Base-by-base conservation (phyloP, 2,888 invertebrate species). In the Protula sp. region DNA sequence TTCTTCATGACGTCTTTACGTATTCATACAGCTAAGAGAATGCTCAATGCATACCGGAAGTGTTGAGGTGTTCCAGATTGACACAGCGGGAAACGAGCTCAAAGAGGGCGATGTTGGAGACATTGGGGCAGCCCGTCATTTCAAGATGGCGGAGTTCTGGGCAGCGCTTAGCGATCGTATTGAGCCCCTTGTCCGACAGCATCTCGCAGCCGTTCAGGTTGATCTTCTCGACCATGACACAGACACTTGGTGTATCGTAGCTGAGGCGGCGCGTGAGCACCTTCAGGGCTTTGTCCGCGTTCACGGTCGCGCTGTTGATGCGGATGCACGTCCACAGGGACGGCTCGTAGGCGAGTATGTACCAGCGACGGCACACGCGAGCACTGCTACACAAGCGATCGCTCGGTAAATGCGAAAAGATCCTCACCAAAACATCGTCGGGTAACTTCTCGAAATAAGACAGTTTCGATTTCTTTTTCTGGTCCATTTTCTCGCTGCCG, bases 121-220 rank as follows among this genome's bases (percentile, higher is more conserved):
- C 85, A 62, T 86, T 86, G 55, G 85, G 84, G 67, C 90, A 89
- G 1, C 87, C 87, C 63, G 89, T 89, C 56, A 92, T 83, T 64
- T 91, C 90, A 57, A 93, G 82, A 73, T 90, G 89, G 3, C 90
- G 88, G 60, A 93, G 82, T 76, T 90, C 89, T 0, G 91, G 88
- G 81, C 92, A 92, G 52, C 89, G 85, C 50, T 89, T 85, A 0
- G 90, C 89, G 31, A 92, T 82, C 52, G 89, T 81, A 71, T 88
- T 86, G 14, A 92, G 84, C 22, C 91, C 91, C 61, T 87, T 87
- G 76, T 91, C 89, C 2, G 90, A 87, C 61, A 92, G 85, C 82
- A 87, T 84, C 61, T 86, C 85, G 60, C 89, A 89, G 64, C 88
- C 87, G 56, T 85, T 86, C 27, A 89, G 80, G 77, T 86, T 84